Conservation (phyloP, 2,888 invertebrate species). For the Patella caerulea region DNA sequence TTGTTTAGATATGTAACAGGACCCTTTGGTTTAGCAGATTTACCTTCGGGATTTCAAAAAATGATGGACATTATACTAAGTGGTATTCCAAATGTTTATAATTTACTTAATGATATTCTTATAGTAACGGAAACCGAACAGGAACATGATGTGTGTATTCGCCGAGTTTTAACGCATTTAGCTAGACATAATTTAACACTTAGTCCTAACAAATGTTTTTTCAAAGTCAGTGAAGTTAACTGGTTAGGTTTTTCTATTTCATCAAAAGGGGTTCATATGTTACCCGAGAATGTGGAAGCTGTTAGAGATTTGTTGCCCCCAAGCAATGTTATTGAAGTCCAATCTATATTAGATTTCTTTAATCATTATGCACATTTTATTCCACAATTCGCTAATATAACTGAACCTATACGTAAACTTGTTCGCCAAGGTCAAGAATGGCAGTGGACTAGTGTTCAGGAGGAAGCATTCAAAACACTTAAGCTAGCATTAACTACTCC, state of each 20-base stretch:
- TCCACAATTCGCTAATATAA: not conserved
- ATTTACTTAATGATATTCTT: not conserved
- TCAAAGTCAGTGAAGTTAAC: too few species aligned
- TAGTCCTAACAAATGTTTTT: too few species aligned
- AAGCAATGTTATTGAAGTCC: not conserved
- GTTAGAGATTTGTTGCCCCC: not conserved
- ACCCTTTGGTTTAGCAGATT: not conserved
- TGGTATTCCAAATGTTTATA: conserved; percentile 3
- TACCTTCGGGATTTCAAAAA: not conserved
- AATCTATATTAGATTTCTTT: not conserved
- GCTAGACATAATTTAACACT: too few species aligned
- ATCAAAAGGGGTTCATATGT: not conserved
- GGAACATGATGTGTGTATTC: not conserved
- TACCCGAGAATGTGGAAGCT: not conserved
- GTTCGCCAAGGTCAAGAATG: not conserved
- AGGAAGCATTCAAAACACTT: too few species aligned
- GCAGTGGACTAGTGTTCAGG: not conserved
- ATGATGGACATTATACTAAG: not conserved
- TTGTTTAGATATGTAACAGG: not conserved
- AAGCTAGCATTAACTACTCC: too few species aligned
- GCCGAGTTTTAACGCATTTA: not conserved
- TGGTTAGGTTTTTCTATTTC: too few species aligned
- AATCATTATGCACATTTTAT: not conserved
- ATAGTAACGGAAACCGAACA: not conserved
- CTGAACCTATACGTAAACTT: not conserved